Base-by-base conservation (phyloP, 2,797 vertebrate species). In the Enteromius viviparus region DNA sequence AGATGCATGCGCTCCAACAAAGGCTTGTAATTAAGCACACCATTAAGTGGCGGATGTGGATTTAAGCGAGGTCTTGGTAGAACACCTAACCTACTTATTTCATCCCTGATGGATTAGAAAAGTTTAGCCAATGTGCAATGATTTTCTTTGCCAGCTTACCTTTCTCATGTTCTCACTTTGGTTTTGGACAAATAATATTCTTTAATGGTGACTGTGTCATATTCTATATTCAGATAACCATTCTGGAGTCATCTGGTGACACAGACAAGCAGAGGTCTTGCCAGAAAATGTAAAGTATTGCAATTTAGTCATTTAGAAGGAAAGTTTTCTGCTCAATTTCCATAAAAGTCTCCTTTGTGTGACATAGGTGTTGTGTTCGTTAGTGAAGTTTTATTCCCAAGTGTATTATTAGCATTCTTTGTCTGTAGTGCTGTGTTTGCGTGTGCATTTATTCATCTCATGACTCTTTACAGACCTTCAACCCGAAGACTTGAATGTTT, bases 331-430 rank as follows among this genome's bases (percentile, higher is more conserved):
- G 26, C 51, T 81, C 32, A 19, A 62, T 69, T 78, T 19, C 66
- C 47, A 80, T 82, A 60, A 66, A 72, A 75, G 64, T 84, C 47
- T 60, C 29, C 45, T 79, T 82, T 76, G 45, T 58, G 53, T 1
- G 6, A n/a, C 19, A 53, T 47, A 65, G 53, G 79, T 66, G 65
- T 72, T 21, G 0, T 79, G 55, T 62, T 84, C 55, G 71, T 82
- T 85, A 81, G 78, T 66, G 66, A 62, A 47, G 84, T 60, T 15
- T 72, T 49, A n/a, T 51, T 60, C 34, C 42, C 47, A 23, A 34
- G 65, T 55, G 75, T 82, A 58, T 85, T 80, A 85, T 87, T 84
- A 85, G 79, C 71, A 77, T 85, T 88, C 79, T 74, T 62, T 37
- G 51, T 77, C 81, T 78, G 71, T 62, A 21, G 45, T 19, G 4